phyloP scores from a whole-genome alignment of 2,113 vertebrate genomes.

The Heterotis niloticus region DNA sequence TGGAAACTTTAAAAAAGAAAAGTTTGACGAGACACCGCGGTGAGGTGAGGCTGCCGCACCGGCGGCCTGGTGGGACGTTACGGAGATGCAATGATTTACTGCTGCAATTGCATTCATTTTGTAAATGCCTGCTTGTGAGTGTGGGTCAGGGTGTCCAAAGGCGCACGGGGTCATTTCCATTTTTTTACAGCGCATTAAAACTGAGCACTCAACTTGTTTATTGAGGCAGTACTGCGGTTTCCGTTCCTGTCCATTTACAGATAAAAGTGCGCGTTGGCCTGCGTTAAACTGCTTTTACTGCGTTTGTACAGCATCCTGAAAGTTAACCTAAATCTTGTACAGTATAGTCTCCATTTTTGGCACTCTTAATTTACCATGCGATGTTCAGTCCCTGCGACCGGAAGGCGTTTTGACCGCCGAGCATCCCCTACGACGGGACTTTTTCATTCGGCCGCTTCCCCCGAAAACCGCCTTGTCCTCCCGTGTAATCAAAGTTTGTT shows the following conservation, averaged over 20 bases:
- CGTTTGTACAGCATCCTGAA: background rate
- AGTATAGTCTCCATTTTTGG: background rate
- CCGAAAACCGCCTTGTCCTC: constrained; percentile 1
- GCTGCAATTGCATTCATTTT: constrained; percentile 19
- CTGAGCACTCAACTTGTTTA: constrained; percentile 8
- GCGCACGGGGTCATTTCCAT: constrained; percentile 15
- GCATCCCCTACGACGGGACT: background rate
- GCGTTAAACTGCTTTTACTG: background rate
- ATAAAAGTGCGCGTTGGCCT: background rate
- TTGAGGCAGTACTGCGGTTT: background rate
- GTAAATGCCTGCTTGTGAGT: constrained; percentile 18
- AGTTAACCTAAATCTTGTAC: background rate
- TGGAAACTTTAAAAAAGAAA: background rate
- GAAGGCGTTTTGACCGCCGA: background rate
- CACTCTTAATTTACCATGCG: background rate
- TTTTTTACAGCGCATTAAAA: constrained; percentile 19
- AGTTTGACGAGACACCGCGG: background rate
- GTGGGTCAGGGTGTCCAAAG: constrained; percentile 16
- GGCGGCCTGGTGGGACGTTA: background rate
- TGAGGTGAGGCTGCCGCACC: background rate
- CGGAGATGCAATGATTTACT: constrained; percentile 14
- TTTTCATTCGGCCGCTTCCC: constrained; percentile 18
- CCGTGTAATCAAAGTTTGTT: constrained; percentile 14
- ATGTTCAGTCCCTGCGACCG: background rate
- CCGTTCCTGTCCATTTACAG: background rate